Evolutionary conservation across 53 echinoderm and acorn worm species (phyloP).

Genomic region (Actinopyga echinites): DNA sequence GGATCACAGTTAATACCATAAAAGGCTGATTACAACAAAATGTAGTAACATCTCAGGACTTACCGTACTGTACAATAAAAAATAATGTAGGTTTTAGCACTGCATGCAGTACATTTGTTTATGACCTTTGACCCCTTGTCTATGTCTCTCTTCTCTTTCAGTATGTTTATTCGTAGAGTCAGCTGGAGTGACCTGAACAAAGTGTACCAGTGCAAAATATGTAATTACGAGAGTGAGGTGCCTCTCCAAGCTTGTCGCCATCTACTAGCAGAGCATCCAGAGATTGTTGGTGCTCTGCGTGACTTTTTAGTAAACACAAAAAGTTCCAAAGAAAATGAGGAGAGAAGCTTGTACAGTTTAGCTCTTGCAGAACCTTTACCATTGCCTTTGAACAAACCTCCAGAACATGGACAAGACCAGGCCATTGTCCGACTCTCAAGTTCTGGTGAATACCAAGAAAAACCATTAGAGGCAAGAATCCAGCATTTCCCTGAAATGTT

Average conservation of each 20-base stretch:
- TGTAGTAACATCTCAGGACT: no score
- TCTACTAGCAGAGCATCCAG: conserved; percentile 28
- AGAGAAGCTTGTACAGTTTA: conserved; percentile 14
- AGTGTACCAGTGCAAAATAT: conserved; percentile 39
- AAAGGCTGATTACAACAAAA: no score
- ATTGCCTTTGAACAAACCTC: neutral
- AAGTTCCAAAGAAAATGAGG: neutral
- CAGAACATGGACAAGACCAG: neutral
- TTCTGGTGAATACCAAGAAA: neutral
- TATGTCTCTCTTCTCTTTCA: neutral
- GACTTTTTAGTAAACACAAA: conserved; percentile 21
- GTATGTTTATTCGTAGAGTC: conserved; percentile 36
- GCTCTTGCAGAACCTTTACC: conserved; percentile 31
- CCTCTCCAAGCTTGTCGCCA: conserved; percentile 22
- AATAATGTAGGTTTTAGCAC: no score
- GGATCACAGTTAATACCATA: no score
- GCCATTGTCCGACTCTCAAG: neutral
- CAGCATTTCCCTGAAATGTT: conserved; percentile 36
- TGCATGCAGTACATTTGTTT: no score
- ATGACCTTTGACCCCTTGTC: no score
- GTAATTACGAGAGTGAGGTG: conserved; percentile 4
- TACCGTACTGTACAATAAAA: no score
- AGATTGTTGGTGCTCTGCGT: conserved; percentile 23
- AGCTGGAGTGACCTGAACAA: conserved; percentile 28
- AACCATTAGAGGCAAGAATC: conserved; percentile 1